Evolutionary conservation across 1,140 invertebrate genomes (phyloP), one percentile per base, ranked within the genome.

Genomic region (Plutomurus gul): DNA sequence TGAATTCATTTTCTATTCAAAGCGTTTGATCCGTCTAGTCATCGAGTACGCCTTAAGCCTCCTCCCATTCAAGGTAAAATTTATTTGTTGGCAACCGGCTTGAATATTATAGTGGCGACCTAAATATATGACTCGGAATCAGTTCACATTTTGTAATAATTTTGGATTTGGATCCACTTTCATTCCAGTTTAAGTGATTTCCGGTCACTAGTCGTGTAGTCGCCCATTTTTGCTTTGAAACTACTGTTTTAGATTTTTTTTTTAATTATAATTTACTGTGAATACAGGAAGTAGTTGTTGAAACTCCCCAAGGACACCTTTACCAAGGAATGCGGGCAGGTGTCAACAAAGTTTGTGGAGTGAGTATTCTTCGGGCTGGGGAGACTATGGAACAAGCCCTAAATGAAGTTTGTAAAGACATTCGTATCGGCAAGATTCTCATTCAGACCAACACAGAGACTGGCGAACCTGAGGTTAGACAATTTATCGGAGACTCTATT

Each of bases 1-100:
- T 88, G 97, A 99, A 88, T 99, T 99, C 87, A 98, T 99, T 81
- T 99, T 99, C 88, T 99, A 99, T 87, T 98, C 97, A 3, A 98
- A 99, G 85, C 90, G 98, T 22, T 89, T 99, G 3, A 99, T 99
- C 88, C 90, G 97, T 33, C 88, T 99, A 22, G 93, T 99, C 3
- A 98, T 99, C 83, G 98, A 99, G 87, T 97, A 94, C 88, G 95
- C 96, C 0, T 88, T 99, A 7, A 97, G 96, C 0, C 88, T 98
- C 46, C 88, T 98, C 81, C 95, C 96, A 3, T 98, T 97, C 85
- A 92, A 94, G 86, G 92, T 92, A 85, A 85, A 83, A 16, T 72
- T 25, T 5, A 22, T 1, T 25, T 4, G 1, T 49, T 49, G 0
- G 2, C 46, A 20, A 20, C 16, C 16, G n/a, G n/a, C n/a, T n/a